A percentile compares a stretch with the other conserved stretches of the same genome.
Conservation (phyloP, 2,113 vertebrate species). For the Antennarius striatus region DNA sequence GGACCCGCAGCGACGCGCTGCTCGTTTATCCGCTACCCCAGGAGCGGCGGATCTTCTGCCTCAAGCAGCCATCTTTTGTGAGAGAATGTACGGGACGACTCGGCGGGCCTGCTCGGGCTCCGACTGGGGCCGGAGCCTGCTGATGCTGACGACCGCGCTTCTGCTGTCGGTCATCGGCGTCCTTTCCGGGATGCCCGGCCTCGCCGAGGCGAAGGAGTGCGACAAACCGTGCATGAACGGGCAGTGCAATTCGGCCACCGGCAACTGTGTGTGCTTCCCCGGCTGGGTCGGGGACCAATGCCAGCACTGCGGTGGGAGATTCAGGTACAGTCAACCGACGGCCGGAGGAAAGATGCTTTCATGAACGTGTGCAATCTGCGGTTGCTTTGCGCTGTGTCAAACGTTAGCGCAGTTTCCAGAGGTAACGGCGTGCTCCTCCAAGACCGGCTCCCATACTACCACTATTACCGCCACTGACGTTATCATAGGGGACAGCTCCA, state of each 20-base stretch:
- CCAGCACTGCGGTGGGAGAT: constrained; percentile 97
- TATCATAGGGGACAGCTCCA: too few species aligned
- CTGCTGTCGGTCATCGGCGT: constrained; percentile 61
- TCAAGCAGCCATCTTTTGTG: constrained; percentile 74
- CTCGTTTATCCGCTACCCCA: not conserved
- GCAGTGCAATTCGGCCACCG: constrained; percentile 84
- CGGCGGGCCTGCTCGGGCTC: constrained; percentile 73
- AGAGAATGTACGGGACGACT: constrained; percentile 74
- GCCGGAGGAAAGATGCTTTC: not conserved
- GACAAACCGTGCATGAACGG: constrained; percentile 92
- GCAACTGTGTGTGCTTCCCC: constrained; percentile 87
- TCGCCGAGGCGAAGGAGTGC: constrained; percentile 86
- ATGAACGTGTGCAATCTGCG: too few species aligned
- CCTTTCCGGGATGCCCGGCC: constrained; percentile 69
- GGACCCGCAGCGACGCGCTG: not conserved
- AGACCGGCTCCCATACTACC: too few species aligned
- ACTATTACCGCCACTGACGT: too few species aligned
- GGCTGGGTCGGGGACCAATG: constrained; percentile 96
- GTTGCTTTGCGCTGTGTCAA: too few species aligned
- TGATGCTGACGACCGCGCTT: constrained; percentile 64
- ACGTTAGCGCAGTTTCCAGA: too few species aligned
- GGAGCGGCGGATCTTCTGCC: constrained; percentile 43
- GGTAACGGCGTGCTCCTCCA: too few species aligned
- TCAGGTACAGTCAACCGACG: constrained; percentile 81
- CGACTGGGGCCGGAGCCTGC: constrained; percentile 57